Conservation (phyloP, 2,113 vertebrate genomes). For the Python bivittatus region DNA sequence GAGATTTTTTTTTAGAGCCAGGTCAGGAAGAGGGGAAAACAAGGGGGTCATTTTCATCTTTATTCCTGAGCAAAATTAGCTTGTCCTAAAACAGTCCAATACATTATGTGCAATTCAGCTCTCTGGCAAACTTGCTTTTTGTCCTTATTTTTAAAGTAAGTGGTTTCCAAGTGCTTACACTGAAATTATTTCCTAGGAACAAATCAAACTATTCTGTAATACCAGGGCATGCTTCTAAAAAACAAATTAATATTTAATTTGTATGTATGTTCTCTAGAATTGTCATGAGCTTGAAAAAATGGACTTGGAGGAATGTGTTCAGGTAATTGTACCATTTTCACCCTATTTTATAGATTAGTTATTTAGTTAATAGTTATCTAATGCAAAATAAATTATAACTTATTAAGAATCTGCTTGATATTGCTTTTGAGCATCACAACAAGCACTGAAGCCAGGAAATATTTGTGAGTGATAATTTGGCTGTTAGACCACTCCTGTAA, state of each 20-base stretch:
- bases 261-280: constrained; percentile 78
- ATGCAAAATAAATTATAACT: background rate
- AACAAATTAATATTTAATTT: background rate
- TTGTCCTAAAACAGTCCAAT: background rate
- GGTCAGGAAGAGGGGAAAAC: too few species aligned
- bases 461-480: background rate
- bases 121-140: background rate
- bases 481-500: background rate
- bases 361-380: background rate
- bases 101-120: background rate
- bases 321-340: constrained; percentile 73
- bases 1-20: background rate
- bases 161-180: background rate
- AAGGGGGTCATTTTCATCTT: background rate
- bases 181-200: background rate
- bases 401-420: background rate
- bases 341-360: background rate
- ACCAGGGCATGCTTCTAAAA: background rate
- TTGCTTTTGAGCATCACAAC: background rate
- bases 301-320: constrained; percentile 98
- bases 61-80: background rate
- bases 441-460: background rate
- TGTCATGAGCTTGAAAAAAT: constrained; percentile 99
- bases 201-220: background rate
- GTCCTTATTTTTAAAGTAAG: background rate